Evolutionary conservation across 92 coral and sea anemone species (phyloP), one percentile per base, ranked within the genome.

Genomic region (Palythoa grandiflora): DNA sequence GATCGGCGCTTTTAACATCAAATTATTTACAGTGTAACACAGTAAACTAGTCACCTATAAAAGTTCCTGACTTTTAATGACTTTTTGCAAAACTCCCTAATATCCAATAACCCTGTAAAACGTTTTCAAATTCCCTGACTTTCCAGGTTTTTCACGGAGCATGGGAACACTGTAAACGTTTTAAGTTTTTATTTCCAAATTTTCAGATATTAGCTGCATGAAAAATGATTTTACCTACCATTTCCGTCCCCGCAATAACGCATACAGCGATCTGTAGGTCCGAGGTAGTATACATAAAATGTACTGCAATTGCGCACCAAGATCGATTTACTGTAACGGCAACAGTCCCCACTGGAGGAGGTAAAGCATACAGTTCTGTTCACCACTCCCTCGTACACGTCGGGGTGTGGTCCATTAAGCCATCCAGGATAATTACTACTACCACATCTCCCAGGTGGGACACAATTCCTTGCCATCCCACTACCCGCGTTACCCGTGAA

Each of bases 351-450:
- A 12, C 3, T 0, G 7, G 28, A 28, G 0, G 1, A 76, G 3
- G 39, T 14, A 71, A 54, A 86, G 47, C 89, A 86, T 36, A 70
- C 89, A 2, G 48, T 16, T 5, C 89, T 77, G 2, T 1, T 38
- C 39, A 86, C 89, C 21, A 19, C 39, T 8, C 89, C 89, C 72
- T 86, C 52, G 36, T 73, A 71, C 20, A 75, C 13, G 38, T 39
- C 28, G 1, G 89, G 89, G 38, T 86, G 89, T 38, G 55, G 19
- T 17, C 89, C 89, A 44, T 75, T 86, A 15, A 86, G 70, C 89
- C 89, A 86, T 6, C 78, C 80, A 35, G 89, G 83, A 55, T 2
- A 17, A 6, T 3, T 13, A 6, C 48, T n/a, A 3, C 83, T n/a
- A 57, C 65, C 89, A 86, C 89, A 86, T 15, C 81, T 57, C 9